These are phyloP conservation scores for Dicerorhinus sumatrensis DNA, from an alignment of 2,113 vertebrate genomes.

Conservation along the genomic window DNA sequence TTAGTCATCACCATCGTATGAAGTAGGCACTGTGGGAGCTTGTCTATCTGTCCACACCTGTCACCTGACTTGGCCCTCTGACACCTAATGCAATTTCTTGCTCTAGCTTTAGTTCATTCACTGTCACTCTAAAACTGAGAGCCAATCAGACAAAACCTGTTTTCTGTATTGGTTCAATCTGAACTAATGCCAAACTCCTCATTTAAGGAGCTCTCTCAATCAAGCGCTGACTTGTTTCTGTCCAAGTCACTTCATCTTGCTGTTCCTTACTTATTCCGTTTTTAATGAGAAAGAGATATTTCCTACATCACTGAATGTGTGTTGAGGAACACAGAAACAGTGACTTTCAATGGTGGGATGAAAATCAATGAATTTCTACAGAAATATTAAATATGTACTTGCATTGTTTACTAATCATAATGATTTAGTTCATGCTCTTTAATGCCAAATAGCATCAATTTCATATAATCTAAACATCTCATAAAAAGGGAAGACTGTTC, in stretches of 20 bases:
- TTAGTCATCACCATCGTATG: not conserved
- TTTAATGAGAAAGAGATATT: not conserved
- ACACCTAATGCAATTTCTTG: not conserved
- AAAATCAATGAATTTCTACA: not conserved
- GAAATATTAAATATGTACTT: not conserved
- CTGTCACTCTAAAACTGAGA: not conserved
- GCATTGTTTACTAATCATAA: not conserved
- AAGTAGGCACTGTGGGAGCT: not conserved
- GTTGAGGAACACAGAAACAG: not conserved
- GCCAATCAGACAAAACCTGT: not conserved
- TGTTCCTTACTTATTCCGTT: not conserved
- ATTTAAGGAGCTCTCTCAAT: not conserved
- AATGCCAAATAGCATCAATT: not conserved
- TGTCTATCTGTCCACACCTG: not conserved
- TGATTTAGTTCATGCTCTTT: not conserved
- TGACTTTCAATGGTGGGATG: not conserved
- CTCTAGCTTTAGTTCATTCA: not conserved
- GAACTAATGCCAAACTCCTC: not conserved
- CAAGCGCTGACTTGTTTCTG: not conserved
- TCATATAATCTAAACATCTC: conserved; percentile 22
- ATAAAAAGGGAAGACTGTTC: not conserved
- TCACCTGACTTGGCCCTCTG: not conserved
- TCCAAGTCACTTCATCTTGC: conserved; percentile 23
- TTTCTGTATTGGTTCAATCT: conserved; percentile 29
- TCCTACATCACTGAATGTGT: not conserved